phyloP scores from a whole-genome alignment of 2,113 vertebrate genomes.

The Tretioscincus oriximinensis region DNA sequence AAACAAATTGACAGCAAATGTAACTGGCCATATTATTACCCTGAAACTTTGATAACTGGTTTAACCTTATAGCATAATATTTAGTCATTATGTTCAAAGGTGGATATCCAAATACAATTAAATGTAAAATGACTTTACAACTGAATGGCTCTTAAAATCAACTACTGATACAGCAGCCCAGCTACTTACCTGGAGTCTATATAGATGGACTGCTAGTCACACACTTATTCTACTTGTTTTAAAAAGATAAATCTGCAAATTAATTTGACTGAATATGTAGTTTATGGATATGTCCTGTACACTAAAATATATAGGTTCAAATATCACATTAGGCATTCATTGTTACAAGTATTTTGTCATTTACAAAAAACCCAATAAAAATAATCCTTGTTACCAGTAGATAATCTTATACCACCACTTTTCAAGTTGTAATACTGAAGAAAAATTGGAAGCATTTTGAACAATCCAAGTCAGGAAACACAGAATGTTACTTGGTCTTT shows the following conservation, averaged over 20 bases:
- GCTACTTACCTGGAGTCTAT: not conserved
- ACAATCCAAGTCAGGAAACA: not conserved
- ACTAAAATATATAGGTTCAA: not conserved
- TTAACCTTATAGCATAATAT: constrained; percentile 60
- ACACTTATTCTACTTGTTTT: not conserved
- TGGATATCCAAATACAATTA: constrained; percentile 51
- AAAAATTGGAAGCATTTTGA: not conserved
- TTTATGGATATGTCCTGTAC: constrained; percentile 5
- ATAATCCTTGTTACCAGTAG: too few relatives aligned
- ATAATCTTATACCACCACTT: not conserved
- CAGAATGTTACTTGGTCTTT: not conserved
- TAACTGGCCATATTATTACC: constrained; percentile 54
- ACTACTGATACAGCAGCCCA: too few relatives aligned
- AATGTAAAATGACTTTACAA: constrained; percentile 18
- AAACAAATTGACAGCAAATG: constrained; percentile 54
- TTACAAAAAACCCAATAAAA: too few relatives aligned
- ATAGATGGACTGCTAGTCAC: constrained; percentile 1
- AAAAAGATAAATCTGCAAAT: constrained; percentile 24
- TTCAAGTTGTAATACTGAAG: not conserved
- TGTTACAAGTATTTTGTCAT: too few relatives aligned
- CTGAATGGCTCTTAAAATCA: not conserved
- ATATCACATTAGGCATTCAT: not conserved
- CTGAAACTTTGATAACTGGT: constrained; percentile 65
- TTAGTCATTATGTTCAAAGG: constrained; percentile 45
- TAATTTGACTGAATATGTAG: not conserved